Conservation (phyloP, 2,888 invertebrate genomes). For the Ptilodon capucinus region DNA sequence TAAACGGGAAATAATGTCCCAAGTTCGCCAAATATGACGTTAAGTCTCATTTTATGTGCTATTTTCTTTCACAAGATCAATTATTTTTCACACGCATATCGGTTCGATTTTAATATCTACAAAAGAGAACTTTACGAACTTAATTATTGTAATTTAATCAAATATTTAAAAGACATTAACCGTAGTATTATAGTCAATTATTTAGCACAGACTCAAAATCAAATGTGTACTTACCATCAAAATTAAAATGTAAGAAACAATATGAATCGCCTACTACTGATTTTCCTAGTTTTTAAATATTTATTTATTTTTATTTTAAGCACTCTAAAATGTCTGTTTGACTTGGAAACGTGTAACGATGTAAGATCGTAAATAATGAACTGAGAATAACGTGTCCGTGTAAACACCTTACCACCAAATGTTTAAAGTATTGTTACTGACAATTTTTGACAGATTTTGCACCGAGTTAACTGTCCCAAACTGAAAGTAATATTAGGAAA, state of each 20-base stretch:
- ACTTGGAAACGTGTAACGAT: neutral
- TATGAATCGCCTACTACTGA: neutral
- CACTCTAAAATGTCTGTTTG: neutral
- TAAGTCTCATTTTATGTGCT: neutral
- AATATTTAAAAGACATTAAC: neutral
- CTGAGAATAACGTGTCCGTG: constrained; percentile 9
- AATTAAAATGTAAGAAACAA: neutral
- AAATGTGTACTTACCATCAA: neutral
- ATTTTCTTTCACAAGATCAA: neutral
- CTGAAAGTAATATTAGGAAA: too few species aligned
- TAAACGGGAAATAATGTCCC: neutral
- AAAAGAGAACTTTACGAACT: too few species aligned
- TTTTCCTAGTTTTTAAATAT: constrained; percentile 2
- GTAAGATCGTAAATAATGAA: neutral
- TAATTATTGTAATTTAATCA: neutral
- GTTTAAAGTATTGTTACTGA: too few species aligned
- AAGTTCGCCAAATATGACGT: neutral
- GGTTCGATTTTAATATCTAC: neutral
- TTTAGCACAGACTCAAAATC: too few species aligned
- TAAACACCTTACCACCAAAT: too few species aligned
- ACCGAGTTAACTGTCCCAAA: too few species aligned
- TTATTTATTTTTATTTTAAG: constrained; percentile 1
- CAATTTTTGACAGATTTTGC: too few species aligned
- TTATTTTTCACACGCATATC: neutral
- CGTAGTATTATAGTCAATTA: too few species aligned